A percentile compares a stretch with the other conserved stretches of the same genome.
Evolutionary conservation across 2,113 vertebrate genomes (phyloP).

Genomic region (Silurus asotus): DNA sequence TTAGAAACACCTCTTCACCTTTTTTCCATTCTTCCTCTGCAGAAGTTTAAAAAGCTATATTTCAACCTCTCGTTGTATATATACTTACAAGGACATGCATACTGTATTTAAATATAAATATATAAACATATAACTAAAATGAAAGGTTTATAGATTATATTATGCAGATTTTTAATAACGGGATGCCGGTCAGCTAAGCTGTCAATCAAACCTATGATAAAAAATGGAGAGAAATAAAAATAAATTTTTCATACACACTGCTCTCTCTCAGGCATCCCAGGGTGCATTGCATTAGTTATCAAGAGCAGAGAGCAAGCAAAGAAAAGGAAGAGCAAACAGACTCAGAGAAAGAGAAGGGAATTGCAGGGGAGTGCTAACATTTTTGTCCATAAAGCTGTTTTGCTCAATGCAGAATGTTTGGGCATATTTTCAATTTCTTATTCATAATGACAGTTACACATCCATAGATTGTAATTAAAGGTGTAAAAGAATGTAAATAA

Average conservation of each 20-base stretch:
- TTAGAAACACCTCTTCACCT: not conserved
- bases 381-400: not conserved
- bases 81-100: slow-evolving; percentile 11
- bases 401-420: not conserved
- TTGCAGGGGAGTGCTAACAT: not conserved
- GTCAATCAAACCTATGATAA: slow-evolving; percentile 61
- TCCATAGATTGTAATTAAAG: not conserved
- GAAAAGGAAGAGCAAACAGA: slow-evolving; percentile 54
- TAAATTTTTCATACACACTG: slow-evolving; percentile 70
- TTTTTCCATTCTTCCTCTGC: not conserved
- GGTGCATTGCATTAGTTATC: slow-evolving; percentile 65
- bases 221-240: slow-evolving; percentile 57
- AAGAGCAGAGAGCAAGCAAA: slow-evolving; percentile 56
- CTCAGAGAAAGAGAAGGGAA: slow-evolving; percentile 32
- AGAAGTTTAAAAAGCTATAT: not conserved
- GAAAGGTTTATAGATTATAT: slow-evolving; percentile 27
- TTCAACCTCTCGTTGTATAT: not conserved
- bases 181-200: slow-evolving; percentile 59
- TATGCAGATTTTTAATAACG: slow-evolving; percentile 66
- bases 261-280: slow-evolving; percentile 50
- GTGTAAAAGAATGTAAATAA: not conserved
- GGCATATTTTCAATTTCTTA: not conserved
- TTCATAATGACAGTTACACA: not conserved
- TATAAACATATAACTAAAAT: slow-evolving; percentile 44
- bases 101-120: slow-evolving; percentile 32